These are phyloP conservation scores for Biston stratarius DNA, from an alignment of 2,888 invertebrate genomes.

Conservation along the genomic window DNA sequence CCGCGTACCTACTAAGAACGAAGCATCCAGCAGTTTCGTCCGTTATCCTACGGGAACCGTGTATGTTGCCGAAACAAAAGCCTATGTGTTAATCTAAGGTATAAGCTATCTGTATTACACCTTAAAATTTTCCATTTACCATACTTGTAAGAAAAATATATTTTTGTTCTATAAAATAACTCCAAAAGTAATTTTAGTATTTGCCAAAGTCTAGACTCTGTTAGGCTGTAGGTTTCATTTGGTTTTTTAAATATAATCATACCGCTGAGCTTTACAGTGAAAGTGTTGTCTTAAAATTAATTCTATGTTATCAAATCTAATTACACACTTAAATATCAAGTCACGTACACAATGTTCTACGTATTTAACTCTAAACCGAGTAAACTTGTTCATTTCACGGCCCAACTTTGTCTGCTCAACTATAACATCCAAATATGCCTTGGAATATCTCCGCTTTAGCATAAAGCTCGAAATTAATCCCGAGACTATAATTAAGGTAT, in stretches of 20 bases:
- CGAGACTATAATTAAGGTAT: constrained; percentile 38
- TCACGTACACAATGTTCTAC: constrained; percentile 20
- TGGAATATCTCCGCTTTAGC: constrained; percentile 39
- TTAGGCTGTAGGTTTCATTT: not conserved
- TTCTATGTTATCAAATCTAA: constrained; percentile 12
- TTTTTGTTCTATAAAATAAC: too few relatives aligned
- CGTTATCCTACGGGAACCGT: too few relatives aligned
- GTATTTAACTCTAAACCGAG: constrained; percentile 14
- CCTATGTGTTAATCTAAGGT: too few relatives aligned
- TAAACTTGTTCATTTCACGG: constrained; percentile 25
- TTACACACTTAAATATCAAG: constrained; percentile 13
- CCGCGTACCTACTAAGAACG: too few relatives aligned
- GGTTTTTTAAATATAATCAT: not conserved
- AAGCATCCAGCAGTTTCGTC: too few relatives aligned
- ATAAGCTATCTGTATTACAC: too few relatives aligned
- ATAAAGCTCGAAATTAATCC: constrained; percentile 33
- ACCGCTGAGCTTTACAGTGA: not conserved
- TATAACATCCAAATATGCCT: constrained; percentile 40
- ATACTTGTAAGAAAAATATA: too few relatives aligned
- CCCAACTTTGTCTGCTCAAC: constrained; percentile 32
- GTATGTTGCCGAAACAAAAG: too few relatives aligned
- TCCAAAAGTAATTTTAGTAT: too few relatives aligned
- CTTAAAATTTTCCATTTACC: too few relatives aligned
- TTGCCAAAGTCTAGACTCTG: not conserved
- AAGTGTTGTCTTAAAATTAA: constrained; percentile 1